Evolutionary conservation across 1,140 invertebrate species (phyloP), one percentile per base, ranked within the genome.

Genomic region (Drosophila erecta): DNA sequence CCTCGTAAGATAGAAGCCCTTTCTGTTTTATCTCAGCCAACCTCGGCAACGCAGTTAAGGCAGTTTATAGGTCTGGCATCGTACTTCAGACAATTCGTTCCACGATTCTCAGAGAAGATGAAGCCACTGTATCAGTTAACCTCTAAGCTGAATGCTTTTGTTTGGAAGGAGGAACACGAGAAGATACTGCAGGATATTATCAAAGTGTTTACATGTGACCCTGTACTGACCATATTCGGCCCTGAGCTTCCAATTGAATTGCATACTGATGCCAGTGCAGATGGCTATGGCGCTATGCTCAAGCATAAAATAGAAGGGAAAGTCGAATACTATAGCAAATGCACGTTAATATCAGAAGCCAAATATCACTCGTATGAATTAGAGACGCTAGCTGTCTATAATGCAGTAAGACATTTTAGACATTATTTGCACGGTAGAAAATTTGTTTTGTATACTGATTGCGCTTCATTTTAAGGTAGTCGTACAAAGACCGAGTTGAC

Each of bases 11-110:
- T 44, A 20, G 40, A 44, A 41, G 54, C 54, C 7, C 40, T 57
- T 20, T 69, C 64, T 15, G 51, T 14, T 5, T 47, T 47, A 15
- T n/a, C 53, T n/a, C n/a, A n/a, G n/a, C n/a, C n/a, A n/a, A n/a
- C n/a, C n/a, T n/a, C n/a, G n/a, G n/a, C n/a, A n/a, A n/a, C n/a
- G n/a, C n/a, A n/a, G n/a, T n/a, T n/a, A n/a, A n/a, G n/a, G n/a
- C n/a, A 40, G 22, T 15, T 55, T 7, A 40, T 55, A 40, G 33
- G 35, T 24, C 22, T 54, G 35, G 24, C 24, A 11, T 38, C 51
- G 2, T 47, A 47, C 4, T 47, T 47, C 24, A 47, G 46, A 47
- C 6, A 47, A 12, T 47, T 47, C 27, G 22, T 47, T 11, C 14
- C 14, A 2, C 14, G 46, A 27, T 47, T 47, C 14, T 47, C 22